Evolutionary conservation across 2,797 vertebrate species (phyloP), one percentile per base, ranked within the genome.

Genomic region (Staurois parvus): DNA sequence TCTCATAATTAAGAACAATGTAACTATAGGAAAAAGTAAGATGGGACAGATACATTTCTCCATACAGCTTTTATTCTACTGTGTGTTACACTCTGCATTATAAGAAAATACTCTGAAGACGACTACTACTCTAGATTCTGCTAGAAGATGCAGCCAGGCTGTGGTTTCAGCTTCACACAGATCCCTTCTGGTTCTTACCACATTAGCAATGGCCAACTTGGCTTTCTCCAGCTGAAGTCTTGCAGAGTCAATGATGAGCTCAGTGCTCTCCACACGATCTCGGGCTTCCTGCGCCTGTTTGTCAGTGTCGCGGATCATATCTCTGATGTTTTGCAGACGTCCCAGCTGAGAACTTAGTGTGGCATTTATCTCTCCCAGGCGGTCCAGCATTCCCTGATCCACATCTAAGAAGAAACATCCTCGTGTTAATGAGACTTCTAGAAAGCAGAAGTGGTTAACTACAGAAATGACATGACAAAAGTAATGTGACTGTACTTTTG

Each of bases 211-310:
- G 68, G 96, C 96, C 0, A 96, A 89, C 89, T 93, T 97, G 68
- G 98, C 97, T 90, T 95, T 97, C 91, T 98, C 96, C 34, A 99
- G 95, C 91, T 99, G 96, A 59, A 91, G 89, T 0, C 97, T 94
- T 7, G 97, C 98, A 0, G 94, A 93, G 80, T 95, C 94, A 56
- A 99, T 98, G 84, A 99, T 93, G 29, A 90, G 90, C 87, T 98
- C 95, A 0, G 97, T 96, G 13, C 95, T 94, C 4, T 92, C 93
- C 26, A 99, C 97, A 0, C 95, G 90, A 88, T 84, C 83, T 17
- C 95, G 95, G 0, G 98, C 97, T n/a, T 93, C 94, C 59, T 96
- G 96, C 0, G 97, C 97, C 93, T 97, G 93, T 8, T 77, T 84
- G 72, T 96, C 94, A 0, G 96, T 99, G 90, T 96, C 92, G 28